Evolutionary conservation across 2,888 invertebrate genomes (phyloP).

Genomic region (Drosophila rellima): DNA sequence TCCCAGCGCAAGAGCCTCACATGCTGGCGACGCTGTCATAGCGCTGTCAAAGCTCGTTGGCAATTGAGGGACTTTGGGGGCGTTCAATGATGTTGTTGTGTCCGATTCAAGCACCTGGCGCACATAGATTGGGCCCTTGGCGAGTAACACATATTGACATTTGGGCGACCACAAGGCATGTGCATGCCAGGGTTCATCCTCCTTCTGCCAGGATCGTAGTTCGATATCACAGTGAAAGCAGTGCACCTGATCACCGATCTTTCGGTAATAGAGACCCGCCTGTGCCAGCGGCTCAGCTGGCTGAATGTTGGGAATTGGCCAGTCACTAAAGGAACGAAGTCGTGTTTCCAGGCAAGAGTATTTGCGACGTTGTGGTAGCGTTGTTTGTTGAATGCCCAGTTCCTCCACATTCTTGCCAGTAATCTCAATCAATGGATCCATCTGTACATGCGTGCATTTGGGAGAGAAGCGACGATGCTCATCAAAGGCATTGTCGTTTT

Average conservation of each 20-base stretch:
- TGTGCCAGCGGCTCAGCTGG: slow-evolving; percentile 91
- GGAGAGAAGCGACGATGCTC: slow-evolving; percentile 94
- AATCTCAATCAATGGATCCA: slow-evolving; percentile 86
- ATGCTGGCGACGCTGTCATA: slow-evolving; percentile 86
- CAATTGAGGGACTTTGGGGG: slow-evolving; percentile 49
- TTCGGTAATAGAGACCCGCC: slow-evolving; percentile 95
- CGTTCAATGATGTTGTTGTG: slow-evolving; percentile 36
- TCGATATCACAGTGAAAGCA: slow-evolving; percentile 98
- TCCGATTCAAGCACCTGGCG: slow-evolving; percentile 85
- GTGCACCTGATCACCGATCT: slow-evolving; percentile 90
- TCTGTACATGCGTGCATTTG: slow-evolving; percentile 88
- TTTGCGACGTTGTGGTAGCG: slow-evolving; percentile 89
- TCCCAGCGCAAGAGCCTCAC: slow-evolving; percentile 88
- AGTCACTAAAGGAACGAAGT: slow-evolving; percentile 90
- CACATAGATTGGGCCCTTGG: slow-evolving; percentile 93
- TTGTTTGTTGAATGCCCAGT: slow-evolving; percentile 86
- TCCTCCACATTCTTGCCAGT: slow-evolving; percentile 86
- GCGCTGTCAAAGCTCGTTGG: slow-evolving; percentile 59
- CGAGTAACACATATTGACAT: slow-evolving; percentile 93
- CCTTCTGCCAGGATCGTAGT: slow-evolving; percentile 94
- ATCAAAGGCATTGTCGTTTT: slow-evolving; percentile 91
- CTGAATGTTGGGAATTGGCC: slow-evolving; percentile 92
- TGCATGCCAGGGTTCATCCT: slow-evolving; percentile 97
- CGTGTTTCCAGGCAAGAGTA: slow-evolving; percentile 90
- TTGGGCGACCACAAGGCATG: slow-evolving; percentile 97